Base-by-base conservation (phyloP, 1,140 invertebrate genomes). In the Drosophila lacertosa region DNA sequence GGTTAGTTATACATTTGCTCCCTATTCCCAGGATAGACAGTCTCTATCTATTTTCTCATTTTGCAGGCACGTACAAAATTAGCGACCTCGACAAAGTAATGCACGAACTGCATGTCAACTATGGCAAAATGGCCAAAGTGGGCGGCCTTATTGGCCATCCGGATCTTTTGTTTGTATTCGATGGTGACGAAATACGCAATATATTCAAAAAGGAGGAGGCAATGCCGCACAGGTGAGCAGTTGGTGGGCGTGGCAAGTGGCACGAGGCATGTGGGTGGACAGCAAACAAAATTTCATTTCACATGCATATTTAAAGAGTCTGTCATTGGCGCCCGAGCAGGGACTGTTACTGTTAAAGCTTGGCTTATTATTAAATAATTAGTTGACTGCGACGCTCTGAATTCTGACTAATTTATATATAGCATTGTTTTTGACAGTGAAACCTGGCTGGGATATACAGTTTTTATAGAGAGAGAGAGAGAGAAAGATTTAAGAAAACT, bases 111-210 rank as follows among this genome's bases (percentile, higher is more conserved):
- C 93, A 94, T 39, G 89, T 93, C 45, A 91, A 94, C 67, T 96
- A 95, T 54, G 95, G 95, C 1, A 93, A 94, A 57, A 94, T 96
- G 13, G 96, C 95, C 4, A 95, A 95, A 91, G 94, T 96, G 42
- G 94, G 94, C 4, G 95, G 95, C 15, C 90, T 97, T 1, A 93
- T 96, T 48, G 95, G 95, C 2, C 94, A 96, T 88, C 95, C 95
- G 1, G 95, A 96, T 91, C 92, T 97, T 82, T 93, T 97, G 18
- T 96, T 96, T 77, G 93, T 96, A 7, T 96, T 95, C 91, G 94
- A 95, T 82, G 95, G 95, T 0, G 94, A 96, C 58, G 95, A 96
- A 77, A 96, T 96, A 9, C 94, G 95, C 53, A 94, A 93, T 60
- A 94, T 97, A 48, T 96, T 96, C 78, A 92, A 95, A 60, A 93